A percentile compares a stretch with the other conserved stretches of the same genome.
Evolutionary conservation across 2,113 vertebrate genomes (phyloP).

Genomic region (Mormyrus iriodes): DNA sequence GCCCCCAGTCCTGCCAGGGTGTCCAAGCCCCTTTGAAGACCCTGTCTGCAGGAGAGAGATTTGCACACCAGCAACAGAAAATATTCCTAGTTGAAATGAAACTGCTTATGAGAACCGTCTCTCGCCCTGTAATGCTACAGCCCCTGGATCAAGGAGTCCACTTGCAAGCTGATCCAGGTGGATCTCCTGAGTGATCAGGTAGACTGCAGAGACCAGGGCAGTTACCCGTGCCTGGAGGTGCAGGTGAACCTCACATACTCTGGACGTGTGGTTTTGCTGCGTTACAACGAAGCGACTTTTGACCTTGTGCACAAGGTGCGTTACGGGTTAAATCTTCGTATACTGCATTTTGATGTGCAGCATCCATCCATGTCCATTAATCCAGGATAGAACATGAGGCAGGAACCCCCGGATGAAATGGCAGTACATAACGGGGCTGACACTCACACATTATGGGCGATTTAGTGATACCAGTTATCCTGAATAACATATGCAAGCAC

Average conservation of each 20-base stretch:
- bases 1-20: background rate
- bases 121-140: conserved; percentile 44
- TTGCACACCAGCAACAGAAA: background rate
- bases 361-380: background rate
- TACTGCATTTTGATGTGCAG: background rate
- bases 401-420: background rate
- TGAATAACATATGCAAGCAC: background rate
- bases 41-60: background rate
- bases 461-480: background rate
- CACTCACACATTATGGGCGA: background rate
- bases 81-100: background rate
- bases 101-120: background rate
- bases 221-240: conserved; percentile 62
- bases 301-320: conserved; percentile 60
- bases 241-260: conserved; percentile 57
- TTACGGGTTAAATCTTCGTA: background rate
- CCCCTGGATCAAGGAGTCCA: conserved; percentile 53
- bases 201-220: conserved; percentile 55
- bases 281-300: conserved; percentile 64
- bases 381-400: background rate
- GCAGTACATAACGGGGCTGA: background rate
- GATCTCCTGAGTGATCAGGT: conserved; percentile 56
- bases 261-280: conserved; percentile 52
- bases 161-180: conserved; percentile 56
- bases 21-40: background rate